A percentile compares a stretch with the other conserved stretches of the same genome.
Evolutionary conservation across 2,113 vertebrate genomes (phyloP).

Genomic region (Orthonyx spaldingii): DNA sequence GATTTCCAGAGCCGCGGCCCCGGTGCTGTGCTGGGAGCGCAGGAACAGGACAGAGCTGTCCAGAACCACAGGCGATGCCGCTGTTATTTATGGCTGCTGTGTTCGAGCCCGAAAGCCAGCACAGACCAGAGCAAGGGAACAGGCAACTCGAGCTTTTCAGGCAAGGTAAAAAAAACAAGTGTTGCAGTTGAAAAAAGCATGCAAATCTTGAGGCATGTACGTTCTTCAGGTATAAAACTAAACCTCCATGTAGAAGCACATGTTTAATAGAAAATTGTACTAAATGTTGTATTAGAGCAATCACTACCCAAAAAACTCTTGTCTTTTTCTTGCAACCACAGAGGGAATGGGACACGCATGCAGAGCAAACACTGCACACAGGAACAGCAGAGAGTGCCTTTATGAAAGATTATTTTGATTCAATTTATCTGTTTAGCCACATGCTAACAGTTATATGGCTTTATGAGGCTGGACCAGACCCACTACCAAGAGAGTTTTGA

Average conservation of each 20-base stretch:
- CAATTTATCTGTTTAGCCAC: neutral
- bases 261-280: neutral
- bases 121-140: neutral
- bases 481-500: neutral
- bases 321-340: too few species aligned
- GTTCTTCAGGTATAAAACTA: neutral
- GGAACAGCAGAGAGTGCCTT: neutral
- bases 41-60: neutral
- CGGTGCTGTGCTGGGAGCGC: neutral
- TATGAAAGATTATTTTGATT: neutral
- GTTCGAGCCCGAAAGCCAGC: neutral
- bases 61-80: neutral
- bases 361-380: neutral
- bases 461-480: neutral
- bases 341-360: neutral
- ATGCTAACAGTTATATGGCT: neutral
- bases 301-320: too few species aligned
- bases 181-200: neutral
- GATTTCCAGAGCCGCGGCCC: neutral
- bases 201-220: rapidly evolving
- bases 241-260: neutral
- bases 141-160: neutral
- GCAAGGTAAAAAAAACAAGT: neutral
- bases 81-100: neutral
- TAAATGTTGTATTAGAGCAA: neutral